phyloP scores from a whole-genome alignment of 1,140 invertebrate genomes.

The Drosophila tani region DNA sequence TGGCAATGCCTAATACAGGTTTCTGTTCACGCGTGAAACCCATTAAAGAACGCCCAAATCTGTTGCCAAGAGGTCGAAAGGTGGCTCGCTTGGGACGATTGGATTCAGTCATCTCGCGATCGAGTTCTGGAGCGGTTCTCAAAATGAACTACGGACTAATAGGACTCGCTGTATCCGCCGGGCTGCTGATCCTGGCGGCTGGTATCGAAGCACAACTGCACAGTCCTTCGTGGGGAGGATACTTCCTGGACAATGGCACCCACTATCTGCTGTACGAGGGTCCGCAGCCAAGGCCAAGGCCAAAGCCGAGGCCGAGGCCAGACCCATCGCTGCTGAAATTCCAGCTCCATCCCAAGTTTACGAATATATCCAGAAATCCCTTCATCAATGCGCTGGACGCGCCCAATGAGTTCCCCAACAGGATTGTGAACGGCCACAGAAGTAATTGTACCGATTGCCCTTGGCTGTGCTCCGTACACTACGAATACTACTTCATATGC shows the following conservation, averaged over 20 bases:
- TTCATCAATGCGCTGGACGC: slow-evolving; percentile 30
- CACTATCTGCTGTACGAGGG: slow-evolving; percentile 23
- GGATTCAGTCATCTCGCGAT: slow-evolving; percentile 4
- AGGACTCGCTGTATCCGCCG: not conserved
- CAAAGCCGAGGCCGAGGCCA: not conserved
- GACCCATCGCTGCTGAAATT: not conserved
- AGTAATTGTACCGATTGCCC: slow-evolving; percentile 33
- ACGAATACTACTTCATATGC: slow-evolving; percentile 29
- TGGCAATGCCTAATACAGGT: slow-evolving; percentile 19
- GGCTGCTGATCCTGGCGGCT: slow-evolving; percentile 3
- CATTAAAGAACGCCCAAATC: slow-evolving; percentile 12
- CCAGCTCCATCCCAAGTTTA: not conserved
- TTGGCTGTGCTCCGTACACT: slow-evolving; percentile 50
- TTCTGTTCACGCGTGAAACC: slow-evolving; percentile 6
- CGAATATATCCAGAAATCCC: slow-evolving; percentile 11
- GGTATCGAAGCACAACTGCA: not conserved
- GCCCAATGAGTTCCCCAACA: slow-evolving; percentile 29
- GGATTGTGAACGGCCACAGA: slow-evolving; percentile 47
- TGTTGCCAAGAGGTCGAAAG: slow-evolving; percentile 28
- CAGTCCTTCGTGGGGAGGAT: slow-evolving; percentile 14
- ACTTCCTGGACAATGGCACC: slow-evolving; percentile 43
- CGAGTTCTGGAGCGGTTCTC: slow-evolving; percentile 11
- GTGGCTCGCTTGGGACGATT: not conserved
- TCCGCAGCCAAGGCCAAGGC: not conserved
- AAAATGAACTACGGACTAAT: slow-evolving; percentile 7